phyloP scores from a whole-genome alignment of 1,140 invertebrate genomes.

The Calliphora vicina region DNA sequence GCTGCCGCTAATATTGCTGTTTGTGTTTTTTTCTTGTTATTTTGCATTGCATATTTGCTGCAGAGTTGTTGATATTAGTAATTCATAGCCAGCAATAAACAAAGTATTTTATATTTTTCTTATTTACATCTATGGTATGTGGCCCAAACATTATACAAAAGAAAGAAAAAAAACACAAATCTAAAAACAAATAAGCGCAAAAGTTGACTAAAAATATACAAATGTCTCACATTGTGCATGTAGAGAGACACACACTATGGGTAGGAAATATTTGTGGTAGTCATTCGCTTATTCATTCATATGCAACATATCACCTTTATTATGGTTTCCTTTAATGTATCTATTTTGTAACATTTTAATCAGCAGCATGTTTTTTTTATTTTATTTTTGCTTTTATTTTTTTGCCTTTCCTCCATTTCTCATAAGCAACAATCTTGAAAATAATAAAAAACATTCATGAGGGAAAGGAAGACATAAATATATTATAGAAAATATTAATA shows the following conservation, averaged over 20 bases:
- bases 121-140: not conserved
- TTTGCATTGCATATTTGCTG: too few relatives aligned
- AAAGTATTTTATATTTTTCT: not conserved
- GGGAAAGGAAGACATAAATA: too few relatives aligned
- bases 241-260: not conserved
- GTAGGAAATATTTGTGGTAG: not conserved
- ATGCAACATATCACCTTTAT: not conserved
- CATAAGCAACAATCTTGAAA: not conserved
- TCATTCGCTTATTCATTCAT: not conserved
- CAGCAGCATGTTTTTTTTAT: not conserved
- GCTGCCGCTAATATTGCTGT: not conserved
- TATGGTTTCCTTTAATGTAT: not conserved
- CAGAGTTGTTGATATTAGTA: not conserved
- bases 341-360: slow-evolving; percentile 1
- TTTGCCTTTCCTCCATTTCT: not conserved
- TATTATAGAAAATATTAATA: too few relatives aligned
- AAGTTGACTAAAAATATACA: not conserved
- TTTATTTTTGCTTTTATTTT: not conserved
- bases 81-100: slow-evolving; percentile 9
- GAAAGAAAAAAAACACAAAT: not conserved
- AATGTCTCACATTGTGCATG: not conserved
- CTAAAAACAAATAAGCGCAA: not conserved
- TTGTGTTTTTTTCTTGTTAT: too few relatives aligned
- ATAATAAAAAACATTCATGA: too few relatives aligned
- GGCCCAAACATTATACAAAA: not conserved